Evolutionary conservation across 2,113 vertebrate species (phyloP), one percentile per base, ranked within the genome.

Genomic region (Oophaga pumilio): DNA sequence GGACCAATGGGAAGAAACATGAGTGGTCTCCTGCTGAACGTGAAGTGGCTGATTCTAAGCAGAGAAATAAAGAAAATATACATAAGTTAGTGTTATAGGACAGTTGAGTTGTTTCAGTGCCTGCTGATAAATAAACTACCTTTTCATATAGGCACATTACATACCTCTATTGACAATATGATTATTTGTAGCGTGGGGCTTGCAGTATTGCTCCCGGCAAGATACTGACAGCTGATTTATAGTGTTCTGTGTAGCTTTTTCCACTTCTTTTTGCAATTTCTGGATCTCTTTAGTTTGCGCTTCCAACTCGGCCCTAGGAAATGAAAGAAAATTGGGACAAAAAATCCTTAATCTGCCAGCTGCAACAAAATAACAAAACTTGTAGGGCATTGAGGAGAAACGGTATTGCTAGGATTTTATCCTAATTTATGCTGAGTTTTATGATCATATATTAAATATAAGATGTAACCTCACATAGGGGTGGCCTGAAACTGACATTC

Each of bases 221-320:
- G 85, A 81, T 24, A 28, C 5, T 14, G 85, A 81, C 18, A 87
- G 28, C 50, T 79, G 59, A 14, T 71, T 76, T 71, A 87, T 66
- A 14, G 85, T 66, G 33, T 28, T 64, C 50, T 87, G 76, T 43
- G 85, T 87, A 4, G 77, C 85, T 50, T 24, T 77, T 49, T 87
- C 85, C 11, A 87, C 85, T 60, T 80, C 85, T 56, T 81, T 71
- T 49, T 87, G 85, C 28, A 87, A 17, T 71, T 71, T 87, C 15
- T 87, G 76, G 62, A 81, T 87, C 28, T 81, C 85, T 59, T 68
- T 87, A 17, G 85, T 87, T 87, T 87, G 76, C 10, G 52, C 77
- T 17, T 81, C 85, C 17, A 87, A 33, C 85, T 80, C 59, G 11
- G 78, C 50, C 64, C 85, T 87, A 26, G 9, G 64, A 43, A 81